Evolutionary conservation across 2,888 invertebrate species (phyloP).

Genomic region (Taenaris catops): DNA sequence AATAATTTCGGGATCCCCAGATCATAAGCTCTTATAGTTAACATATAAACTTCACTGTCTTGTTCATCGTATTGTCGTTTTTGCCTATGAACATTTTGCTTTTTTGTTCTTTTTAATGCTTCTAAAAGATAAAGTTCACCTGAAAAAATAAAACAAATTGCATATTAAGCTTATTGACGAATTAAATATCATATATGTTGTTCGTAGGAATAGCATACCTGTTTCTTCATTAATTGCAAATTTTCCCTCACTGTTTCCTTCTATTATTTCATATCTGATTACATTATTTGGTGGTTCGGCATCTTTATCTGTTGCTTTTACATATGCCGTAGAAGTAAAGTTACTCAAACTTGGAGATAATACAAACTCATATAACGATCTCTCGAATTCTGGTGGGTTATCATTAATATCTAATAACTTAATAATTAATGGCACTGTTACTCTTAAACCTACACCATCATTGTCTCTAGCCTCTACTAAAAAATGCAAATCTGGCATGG

Average conservation of each 20-base stretch:
- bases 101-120: constrained; percentile 61
- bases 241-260: constrained; percentile 87
- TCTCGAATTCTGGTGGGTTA: constrained; percentile 91
- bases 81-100: constrained; percentile 57
- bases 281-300: constrained; percentile 91
- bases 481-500: constrained; percentile 86
- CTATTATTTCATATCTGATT: constrained; percentile 90
- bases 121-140: constrained; percentile 84
- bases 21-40: constrained; percentile 90
- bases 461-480: constrained; percentile 94
- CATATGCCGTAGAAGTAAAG: constrained; percentile 88
- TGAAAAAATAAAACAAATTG: constrained; percentile 29
- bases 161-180: too few species aligned
- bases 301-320: constrained; percentile 92
- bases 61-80: constrained; percentile 68
- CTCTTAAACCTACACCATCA: constrained; percentile 88
- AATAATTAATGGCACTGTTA: constrained; percentile 86
- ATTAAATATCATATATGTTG: too few species aligned
- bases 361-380: constrained; percentile 88
- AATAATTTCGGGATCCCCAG: constrained; percentile 89
- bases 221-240: constrained; percentile 87
- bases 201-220: constrained; percentile 63
- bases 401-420: constrained; percentile 91
- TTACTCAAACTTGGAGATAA: constrained; percentile 85
- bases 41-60: constrained; percentile 79